Conservation (phyloP, 2,888 invertebrate species). For the Eristalinus aeneus region DNA sequence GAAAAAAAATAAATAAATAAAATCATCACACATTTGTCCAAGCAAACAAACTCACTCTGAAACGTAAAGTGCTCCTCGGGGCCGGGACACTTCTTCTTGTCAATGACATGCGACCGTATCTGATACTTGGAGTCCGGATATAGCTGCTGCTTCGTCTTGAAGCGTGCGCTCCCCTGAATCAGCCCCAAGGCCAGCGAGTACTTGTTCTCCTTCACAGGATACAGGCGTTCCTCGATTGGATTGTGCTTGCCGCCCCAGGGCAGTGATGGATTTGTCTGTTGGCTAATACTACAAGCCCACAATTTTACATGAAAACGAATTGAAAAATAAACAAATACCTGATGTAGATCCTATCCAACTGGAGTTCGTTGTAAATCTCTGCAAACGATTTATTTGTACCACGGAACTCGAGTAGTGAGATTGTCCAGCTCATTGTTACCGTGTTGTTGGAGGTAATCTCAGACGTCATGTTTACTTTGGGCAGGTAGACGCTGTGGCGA, state of each 20-base stretch:
- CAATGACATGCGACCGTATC: constrained; percentile 75
- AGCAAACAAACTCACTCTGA: constrained; percentile 72
- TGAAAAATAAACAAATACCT: constrained; percentile 55
- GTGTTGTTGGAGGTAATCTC: constrained; percentile 73
- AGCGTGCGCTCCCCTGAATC: constrained; percentile 70
- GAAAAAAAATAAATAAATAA: neutral
- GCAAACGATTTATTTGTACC: constrained; percentile 52
- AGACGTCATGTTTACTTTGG: constrained; percentile 72
- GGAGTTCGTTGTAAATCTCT: constrained; percentile 71
- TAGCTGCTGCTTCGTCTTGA: constrained; percentile 63
- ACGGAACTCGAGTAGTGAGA: constrained; percentile 30
- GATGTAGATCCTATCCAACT: constrained; percentile 68
- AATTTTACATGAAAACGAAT: neutral
- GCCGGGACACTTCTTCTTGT: constrained; percentile 75
- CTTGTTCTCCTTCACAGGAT: constrained; percentile 69
- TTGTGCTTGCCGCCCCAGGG: constrained; percentile 77
- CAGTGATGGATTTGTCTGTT: constrained; percentile 76
- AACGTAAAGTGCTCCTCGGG: constrained; percentile 72
- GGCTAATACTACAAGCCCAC: constrained; percentile 73
- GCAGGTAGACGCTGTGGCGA: constrained; percentile 72
- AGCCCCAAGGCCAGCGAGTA: constrained; percentile 29
- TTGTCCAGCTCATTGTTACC: constrained; percentile 74
- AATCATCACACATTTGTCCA: neutral
- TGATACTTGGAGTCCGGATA: constrained; percentile 49
- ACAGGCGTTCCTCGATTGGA: constrained; percentile 73